phyloP scores from a whole-genome alignment of 1,140 invertebrate species.

The Musca domestica region DNA sequence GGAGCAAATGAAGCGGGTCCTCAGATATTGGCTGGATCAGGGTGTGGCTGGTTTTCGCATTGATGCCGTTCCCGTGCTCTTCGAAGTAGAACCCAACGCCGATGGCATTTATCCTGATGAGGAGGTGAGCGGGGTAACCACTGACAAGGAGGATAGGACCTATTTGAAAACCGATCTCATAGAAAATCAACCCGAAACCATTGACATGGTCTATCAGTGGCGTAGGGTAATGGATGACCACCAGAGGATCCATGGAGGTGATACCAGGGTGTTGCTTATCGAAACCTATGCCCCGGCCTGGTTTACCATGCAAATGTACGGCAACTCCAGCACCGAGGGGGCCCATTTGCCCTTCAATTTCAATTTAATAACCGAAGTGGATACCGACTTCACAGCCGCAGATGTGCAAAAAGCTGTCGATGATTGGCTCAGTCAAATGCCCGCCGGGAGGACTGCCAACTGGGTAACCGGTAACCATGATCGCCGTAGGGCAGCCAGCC shows the following conservation, averaged over 20 bases:
- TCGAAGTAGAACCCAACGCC: conserved; percentile 57
- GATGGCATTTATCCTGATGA: conserved; percentile 60
- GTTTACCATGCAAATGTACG: conserved; percentile 60
- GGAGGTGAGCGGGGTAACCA: conserved; percentile 55
- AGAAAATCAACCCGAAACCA: conserved; percentile 61
- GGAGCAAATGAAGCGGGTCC: conserved; percentile 66
- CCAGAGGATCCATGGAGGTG: conserved; percentile 47
- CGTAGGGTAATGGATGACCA: conserved; percentile 61
- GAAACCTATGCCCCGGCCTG: conserved; percentile 62
- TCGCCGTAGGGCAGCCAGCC: conserved; percentile 60
- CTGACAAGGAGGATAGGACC: conserved; percentile 56
- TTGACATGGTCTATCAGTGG: conserved; percentile 63
- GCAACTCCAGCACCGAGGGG: conserved; percentile 57
- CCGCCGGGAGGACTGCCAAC: conserved; percentile 51
- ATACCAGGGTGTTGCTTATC: conserved; percentile 67
- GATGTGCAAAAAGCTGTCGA: conserved; percentile 54
- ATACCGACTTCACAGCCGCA: conserved; percentile 55
- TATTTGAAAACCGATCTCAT: conserved; percentile 67
- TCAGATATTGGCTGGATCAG: conserved; percentile 72
- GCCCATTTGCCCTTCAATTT: conserved; percentile 66
- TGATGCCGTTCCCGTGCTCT: conserved; percentile 61
- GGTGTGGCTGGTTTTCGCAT: conserved; percentile 77
- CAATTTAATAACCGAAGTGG: conserved; percentile 52
- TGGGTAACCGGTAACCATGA: conserved; percentile 70
- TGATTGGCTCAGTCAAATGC: conserved; percentile 55